Evolutionary conservation across 2,888 invertebrate species (phyloP).

Genomic region (Helobdella robusta): DNA sequence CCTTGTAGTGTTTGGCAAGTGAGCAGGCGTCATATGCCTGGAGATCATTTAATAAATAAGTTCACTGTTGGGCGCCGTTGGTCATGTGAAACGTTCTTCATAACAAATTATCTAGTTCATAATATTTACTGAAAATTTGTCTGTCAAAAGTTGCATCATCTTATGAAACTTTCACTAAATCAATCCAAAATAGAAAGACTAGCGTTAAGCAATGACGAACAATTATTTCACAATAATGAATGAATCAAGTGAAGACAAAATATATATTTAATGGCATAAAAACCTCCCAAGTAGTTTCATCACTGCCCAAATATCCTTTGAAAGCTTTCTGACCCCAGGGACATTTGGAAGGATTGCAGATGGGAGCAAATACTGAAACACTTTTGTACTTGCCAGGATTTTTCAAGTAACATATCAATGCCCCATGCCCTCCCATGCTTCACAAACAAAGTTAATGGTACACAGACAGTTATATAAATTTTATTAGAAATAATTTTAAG

Average conservation of each 20-base stretch:
- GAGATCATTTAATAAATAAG: neutral
- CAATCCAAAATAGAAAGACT: neutral
- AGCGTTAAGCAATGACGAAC: neutral
- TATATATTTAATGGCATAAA: neutral
- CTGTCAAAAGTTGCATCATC: too few relatives aligned
- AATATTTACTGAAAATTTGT: too few relatives aligned
- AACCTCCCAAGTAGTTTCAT: conserved; percentile 9
- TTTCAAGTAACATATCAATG: conserved; percentile 75
- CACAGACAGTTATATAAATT: neutral
- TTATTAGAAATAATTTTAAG: too few relatives aligned
- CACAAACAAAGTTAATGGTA: conserved; percentile 39
- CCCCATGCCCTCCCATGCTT: conserved; percentile 98
- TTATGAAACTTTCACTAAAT: neutral
- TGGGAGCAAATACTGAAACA: conserved; percentile 90
- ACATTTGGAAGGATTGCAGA: conserved; percentile 73
- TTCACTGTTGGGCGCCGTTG: neutral
- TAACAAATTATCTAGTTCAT: too few relatives aligned
- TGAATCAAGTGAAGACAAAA: neutral
- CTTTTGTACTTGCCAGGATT: conserved; percentile 72
- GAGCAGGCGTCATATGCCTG: conserved; percentile 77
- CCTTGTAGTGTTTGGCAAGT: conserved; percentile 69
- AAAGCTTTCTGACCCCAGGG: conserved; percentile 63
- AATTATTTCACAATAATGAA: neutral
- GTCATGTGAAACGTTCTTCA: neutral
- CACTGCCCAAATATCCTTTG: conserved; percentile 10